Conservation (phyloP, 2,113 vertebrate species). For the Emydocephalus ijimae region DNA sequence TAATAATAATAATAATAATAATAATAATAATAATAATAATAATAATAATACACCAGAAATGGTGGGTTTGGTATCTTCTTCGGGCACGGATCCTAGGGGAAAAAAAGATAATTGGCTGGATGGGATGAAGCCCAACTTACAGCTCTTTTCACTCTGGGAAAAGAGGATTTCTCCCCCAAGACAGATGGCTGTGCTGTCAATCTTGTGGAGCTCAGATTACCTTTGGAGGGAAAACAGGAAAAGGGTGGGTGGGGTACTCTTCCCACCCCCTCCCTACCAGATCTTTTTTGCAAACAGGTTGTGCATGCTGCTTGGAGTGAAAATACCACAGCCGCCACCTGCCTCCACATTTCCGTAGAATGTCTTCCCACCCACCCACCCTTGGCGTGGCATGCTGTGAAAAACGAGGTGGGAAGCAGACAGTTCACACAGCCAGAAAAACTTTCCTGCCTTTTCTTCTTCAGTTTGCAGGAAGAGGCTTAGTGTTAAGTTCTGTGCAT, state of each 20-base stretch:
- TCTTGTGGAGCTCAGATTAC: conserved; percentile 1
- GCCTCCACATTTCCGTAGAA: neutral
- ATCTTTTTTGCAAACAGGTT: neutral
- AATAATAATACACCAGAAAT: neutral
- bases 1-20: no score
- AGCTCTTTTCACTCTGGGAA: neutral
- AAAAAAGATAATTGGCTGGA: neutral
- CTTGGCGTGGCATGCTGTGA: neutral
- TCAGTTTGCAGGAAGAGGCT: neutral
- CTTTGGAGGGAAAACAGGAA: neutral
- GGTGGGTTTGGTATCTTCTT: no score
- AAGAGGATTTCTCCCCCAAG: neutral
- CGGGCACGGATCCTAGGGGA: no score
- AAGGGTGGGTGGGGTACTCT: neutral
- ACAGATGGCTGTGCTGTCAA: conserved; percentile 9
- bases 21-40: neutral
- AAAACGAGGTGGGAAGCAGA: neutral
- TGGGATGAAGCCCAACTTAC: neutral
- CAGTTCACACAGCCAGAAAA: neutral
- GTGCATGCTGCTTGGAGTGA: neutral
- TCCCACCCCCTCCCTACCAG: neutral
- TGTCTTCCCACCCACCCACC: neutral
- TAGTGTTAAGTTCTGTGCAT: no score
- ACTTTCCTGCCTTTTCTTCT: neutral
- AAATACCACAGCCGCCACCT: no score